A percentile compares a stretch with the other conserved stretches of the same genome.
Evolutionary conservation across 1,140 invertebrate species (phyloP).

Genomic region (Chironomus striatipennis): DNA sequence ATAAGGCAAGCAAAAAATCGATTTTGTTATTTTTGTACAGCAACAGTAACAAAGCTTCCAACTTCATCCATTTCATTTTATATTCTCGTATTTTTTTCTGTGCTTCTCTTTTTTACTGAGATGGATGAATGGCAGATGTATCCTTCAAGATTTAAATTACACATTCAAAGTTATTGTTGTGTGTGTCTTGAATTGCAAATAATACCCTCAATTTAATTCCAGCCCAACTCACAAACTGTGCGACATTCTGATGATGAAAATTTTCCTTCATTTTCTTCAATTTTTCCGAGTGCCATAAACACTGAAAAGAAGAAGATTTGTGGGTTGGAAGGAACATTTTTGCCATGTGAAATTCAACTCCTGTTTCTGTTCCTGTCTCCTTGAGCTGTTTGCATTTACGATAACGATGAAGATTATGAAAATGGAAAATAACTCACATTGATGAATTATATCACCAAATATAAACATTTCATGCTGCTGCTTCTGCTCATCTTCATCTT

Average conservation of each 20-base stretch:
- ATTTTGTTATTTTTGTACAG: neutral
- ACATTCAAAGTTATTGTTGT: constrained; percentile 11
- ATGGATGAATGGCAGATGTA: constrained; percentile 20
- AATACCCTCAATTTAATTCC: neutral
- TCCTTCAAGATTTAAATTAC: constrained; percentile 19
- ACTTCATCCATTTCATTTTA: too few relatives aligned
- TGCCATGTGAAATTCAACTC: too few relatives aligned
- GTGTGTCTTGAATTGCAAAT: neutral
- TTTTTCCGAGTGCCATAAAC: too few relatives aligned
- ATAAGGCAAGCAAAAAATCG: neutral
- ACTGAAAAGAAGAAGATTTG: neutral
- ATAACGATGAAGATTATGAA: neutral
- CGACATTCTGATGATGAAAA: too few relatives aligned
- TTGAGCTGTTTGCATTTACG: neutral
- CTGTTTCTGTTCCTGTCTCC: too few relatives aligned
- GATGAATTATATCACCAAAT: constrained; percentile 16
- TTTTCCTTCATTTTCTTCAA: too few relatives aligned
- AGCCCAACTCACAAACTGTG: neutral
- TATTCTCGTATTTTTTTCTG: neutral
- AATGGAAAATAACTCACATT: constrained; percentile 17
- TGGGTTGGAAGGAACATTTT: too few relatives aligned
- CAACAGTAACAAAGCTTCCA: too few relatives aligned
- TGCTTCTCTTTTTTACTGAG: neutral
- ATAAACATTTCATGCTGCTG: neutral
- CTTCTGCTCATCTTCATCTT: neutral